Evolutionary conservation across 2,113 vertebrate genomes (phyloP), one percentile per base, ranked within the genome.

Genomic region (Prolemur simus): DNA sequence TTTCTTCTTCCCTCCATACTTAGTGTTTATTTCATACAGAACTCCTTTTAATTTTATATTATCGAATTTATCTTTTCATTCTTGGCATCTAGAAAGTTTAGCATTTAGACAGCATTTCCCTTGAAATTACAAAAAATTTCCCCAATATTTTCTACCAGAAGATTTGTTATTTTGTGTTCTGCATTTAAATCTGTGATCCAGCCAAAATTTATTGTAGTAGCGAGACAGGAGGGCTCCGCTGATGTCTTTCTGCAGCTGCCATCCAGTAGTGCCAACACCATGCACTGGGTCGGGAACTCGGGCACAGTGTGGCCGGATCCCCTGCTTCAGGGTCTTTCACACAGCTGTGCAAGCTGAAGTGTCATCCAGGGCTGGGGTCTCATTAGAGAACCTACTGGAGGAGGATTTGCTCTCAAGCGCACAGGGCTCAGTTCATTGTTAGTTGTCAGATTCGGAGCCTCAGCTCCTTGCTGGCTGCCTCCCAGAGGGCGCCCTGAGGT

Each of bases 31-130:
- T 87, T 71, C 76, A 78, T 52, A 42, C 10, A 60, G 20, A 95
- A 71, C 14, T 82, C 52, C 58, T 76, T 77, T 71, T 49, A 27
- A 29, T 78, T 94, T 92, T 54, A 71, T 78, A 34, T 49, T 87
- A 17, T 91, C 74, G 27, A 77, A 39, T n/a, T 96, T 83, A 56
- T 20, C 68, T 96, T 94, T 88, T 80, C 47, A 63, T 54, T 84
- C 27, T 49, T 80, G 49, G 13, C 93, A 69, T 76, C 83, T 80
- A 81, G 77, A 45, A 94, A 81, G 23, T 84, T 81, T 56, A 60
- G 17, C 13, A 64, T 86, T 81, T 77, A 89, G 17, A 56, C 32
- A 76, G 27, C 45, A 85, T 69, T 85, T 94, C 42, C 29, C 71
- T 63, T 74, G 23, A 73, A 81, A 74, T 27, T 77, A 69, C 77